Evolutionary conservation across 2,797 vertebrate genomes (phyloP).

Genomic region (Crocidura indochinensis): DNA sequence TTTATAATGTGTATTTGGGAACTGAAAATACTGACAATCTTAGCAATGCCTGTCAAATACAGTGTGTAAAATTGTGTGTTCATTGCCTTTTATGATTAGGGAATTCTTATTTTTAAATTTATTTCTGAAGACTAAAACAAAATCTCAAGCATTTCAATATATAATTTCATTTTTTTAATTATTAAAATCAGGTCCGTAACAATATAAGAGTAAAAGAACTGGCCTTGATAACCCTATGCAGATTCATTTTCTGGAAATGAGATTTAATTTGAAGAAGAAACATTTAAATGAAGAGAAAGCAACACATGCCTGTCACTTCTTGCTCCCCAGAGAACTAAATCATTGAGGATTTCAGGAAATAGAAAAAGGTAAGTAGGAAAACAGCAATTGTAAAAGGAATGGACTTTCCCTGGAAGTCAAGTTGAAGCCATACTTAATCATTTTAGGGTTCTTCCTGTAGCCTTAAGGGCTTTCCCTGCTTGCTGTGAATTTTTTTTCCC

Average conservation of each 20-base stretch:
- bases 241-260: too few relatives aligned
- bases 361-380: not conserved
- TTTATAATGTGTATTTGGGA: not conserved
- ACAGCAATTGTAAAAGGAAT: not conserved
- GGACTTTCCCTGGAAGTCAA: slow-evolving; percentile 47
- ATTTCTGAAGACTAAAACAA: not conserved
- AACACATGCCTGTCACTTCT: not conserved
- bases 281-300: not conserved
- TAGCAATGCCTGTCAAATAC: not conserved
- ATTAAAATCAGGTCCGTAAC: not conserved
- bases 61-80: not conserved
- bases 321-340: not conserved
- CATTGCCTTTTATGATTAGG: not conserved
- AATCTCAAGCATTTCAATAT: not conserved
- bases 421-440: slow-evolving; percentile 14
- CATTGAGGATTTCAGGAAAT: slow-evolving; percentile 15
- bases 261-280: not conserved
- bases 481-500: not conserved
- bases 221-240: too few relatives aligned
- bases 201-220: not conserved
- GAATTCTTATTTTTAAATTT: slow-evolving; percentile 3
- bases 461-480: slow-evolving; percentile 8
- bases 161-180: not conserved
- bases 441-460: not conserved
- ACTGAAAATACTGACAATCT: not conserved